phyloP scores from a whole-genome alignment of 2,888 invertebrate genomes.

The Bellardia pandia region DNA sequence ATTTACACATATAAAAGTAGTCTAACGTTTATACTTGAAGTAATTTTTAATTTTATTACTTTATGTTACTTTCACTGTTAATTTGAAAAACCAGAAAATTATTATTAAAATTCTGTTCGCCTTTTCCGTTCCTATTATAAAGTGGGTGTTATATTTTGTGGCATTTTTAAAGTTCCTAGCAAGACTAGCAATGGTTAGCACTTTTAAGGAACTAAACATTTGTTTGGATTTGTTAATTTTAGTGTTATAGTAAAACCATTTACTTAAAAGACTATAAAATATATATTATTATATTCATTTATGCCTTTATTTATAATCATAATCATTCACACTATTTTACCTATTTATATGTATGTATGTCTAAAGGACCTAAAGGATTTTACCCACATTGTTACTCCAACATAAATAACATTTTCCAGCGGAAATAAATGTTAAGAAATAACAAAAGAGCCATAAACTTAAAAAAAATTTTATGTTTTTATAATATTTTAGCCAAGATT shows the following conservation, averaged over 20 bases:
- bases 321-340: not conserved
- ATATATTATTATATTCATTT: not conserved
- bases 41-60: no score
- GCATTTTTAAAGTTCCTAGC: no score
- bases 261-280: not conserved
- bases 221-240: not conserved
- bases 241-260: not conserved
- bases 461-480: conserved; percentile 46
- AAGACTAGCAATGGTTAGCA: not conserved
- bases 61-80: no score
- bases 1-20: no score
- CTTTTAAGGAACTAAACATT: not conserved
- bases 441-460: conserved; percentile 54
- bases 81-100: no score
- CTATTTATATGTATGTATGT: no score
- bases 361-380: not conserved
- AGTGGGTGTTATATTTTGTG: no score
- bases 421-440: conserved; percentile 40
- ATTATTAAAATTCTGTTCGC: no score
- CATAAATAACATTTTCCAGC: not conserved
- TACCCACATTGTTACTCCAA: not conserved
- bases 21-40: no score
- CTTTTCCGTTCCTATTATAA: no score
- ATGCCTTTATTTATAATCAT: not conserved
- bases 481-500: conserved; percentile 49